These are phyloP conservation scores for Synergus umbraculus DNA, from an alignment of 2,888 invertebrate species.

Conservation along the genomic window DNA sequence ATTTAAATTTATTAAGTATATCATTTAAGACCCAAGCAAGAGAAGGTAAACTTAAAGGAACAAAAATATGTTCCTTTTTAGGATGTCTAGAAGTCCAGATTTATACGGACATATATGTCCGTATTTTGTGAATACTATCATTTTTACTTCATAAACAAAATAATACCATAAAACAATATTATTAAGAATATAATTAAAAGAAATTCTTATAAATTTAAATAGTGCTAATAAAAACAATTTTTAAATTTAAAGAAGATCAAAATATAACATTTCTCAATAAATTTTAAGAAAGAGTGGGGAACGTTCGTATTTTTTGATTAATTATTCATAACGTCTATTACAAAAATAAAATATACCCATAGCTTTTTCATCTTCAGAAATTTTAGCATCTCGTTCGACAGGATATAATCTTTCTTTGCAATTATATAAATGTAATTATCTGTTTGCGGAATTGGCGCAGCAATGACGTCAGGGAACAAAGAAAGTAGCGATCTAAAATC, in stretches of 20 bases:
- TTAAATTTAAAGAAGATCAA: no score
- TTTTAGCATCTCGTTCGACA: constrained; percentile 58
- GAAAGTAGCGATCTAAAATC: not conserved
- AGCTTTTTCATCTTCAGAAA: constrained; percentile 60
- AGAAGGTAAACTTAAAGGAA: not conserved
- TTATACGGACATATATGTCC: no score
- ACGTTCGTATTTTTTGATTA: no score
- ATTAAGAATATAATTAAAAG: no score
- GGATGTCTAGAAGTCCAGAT: no score
- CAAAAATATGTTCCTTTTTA: not conserved
- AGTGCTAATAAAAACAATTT: no score
- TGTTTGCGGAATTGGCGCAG: constrained; percentile 63
- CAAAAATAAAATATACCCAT: constrained; percentile 53
- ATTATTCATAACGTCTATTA: not conserved
- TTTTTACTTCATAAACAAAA: no score
- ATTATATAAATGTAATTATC: constrained; percentile 64
- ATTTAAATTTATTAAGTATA: not conserved
- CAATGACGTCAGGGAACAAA: constrained; percentile 57
- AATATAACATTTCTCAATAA: no score
- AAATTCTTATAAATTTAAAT: no score
- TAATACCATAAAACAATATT: no score
- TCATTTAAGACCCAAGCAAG: not conserved
- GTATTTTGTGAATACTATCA: no score
- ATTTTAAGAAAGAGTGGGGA: no score
- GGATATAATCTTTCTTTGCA: constrained; percentile 54